These are phyloP conservation scores for Synergus japonicus DNA, from an alignment of 2,888 invertebrate species.

Conservation along the genomic window DNA sequence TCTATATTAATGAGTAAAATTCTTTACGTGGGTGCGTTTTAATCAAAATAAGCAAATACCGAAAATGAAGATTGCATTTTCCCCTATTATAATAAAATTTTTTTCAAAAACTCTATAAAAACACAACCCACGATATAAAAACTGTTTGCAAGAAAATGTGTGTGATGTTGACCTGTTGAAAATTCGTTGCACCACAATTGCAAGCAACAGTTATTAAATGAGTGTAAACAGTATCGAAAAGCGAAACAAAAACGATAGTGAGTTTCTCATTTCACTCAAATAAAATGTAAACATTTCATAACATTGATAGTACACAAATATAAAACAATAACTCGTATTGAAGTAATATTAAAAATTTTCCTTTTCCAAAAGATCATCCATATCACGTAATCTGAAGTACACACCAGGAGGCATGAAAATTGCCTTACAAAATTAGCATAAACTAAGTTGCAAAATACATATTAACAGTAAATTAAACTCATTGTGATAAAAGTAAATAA, in stretches of 20 bases:
- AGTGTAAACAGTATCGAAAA: background rate
- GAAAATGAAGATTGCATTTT: background rate
- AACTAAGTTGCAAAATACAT: too few relatives aligned
- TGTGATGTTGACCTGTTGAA: background rate
- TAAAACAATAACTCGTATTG: background rate
- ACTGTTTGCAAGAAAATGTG: background rate
- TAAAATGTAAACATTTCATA: background rate
- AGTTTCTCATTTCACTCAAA: background rate
- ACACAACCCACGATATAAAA: background rate
- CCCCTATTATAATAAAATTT: background rate
- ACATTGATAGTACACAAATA: background rate
- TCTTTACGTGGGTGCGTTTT: background rate
- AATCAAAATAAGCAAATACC: background rate
- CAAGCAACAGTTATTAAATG: conserved; percentile 22
- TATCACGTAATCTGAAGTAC: background rate
- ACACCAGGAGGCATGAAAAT: background rate
- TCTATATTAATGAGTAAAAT: background rate
- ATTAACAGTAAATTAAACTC: background rate
- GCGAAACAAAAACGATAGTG: background rate
- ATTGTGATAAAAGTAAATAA: background rate
- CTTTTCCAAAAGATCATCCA: background rate
- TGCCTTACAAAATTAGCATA: background rate
- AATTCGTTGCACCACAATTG: background rate
- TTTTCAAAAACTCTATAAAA: background rate
- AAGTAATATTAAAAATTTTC: background rate